Evolutionary conservation across 2,113 vertebrate species (phyloP), one percentile per base, ranked within the genome.

Genomic region (Dasyurus viverrinus): DNA sequence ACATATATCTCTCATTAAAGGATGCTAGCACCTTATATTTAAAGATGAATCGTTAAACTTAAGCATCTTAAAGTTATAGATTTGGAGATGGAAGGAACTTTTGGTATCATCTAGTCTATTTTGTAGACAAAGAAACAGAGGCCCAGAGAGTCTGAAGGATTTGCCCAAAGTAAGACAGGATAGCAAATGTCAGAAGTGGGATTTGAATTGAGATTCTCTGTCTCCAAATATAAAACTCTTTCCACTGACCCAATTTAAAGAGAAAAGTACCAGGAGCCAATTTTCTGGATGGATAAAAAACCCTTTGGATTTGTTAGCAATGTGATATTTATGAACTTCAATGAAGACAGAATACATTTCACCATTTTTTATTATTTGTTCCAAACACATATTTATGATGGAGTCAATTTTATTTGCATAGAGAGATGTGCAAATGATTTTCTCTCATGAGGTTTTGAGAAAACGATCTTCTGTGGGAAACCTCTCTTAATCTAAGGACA

Each of bases 301-400:
- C n/a, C 92, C 68, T 96, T 96, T 96, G 96, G 97, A 98, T 96
- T 95, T 96, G 89, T 91, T 93, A 93, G 93, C 96, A 94, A 26
- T 92, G 96, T 94, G 95, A 93, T 90, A 92, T 76, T 95, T 97
- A 97, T 97, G 92, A 96, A 93, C 92, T 95, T 95, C 95, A 97
- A 97, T 96, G 98, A 97, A 96, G 96, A 93, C 42, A 94, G 96
- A 98, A 97, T 96, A 96, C 96, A 94, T 96, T 96, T 97, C 97
- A 95, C 97, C 97, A 96, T 96, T 97, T 97, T 95, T 95, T 97
- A 95, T 96, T 95, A 96, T 98, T 98, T 98, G 97, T 98, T 98
- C 46, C 57, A 95, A 91, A 90, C 96, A 90, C 95, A 96, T 98
- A 96, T 98, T 97, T 98, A 97, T 98, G 96, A 97, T 97, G 94